phyloP scores from a whole-genome alignment of 2,113 vertebrate species.

The Ochotona princeps region DNA sequence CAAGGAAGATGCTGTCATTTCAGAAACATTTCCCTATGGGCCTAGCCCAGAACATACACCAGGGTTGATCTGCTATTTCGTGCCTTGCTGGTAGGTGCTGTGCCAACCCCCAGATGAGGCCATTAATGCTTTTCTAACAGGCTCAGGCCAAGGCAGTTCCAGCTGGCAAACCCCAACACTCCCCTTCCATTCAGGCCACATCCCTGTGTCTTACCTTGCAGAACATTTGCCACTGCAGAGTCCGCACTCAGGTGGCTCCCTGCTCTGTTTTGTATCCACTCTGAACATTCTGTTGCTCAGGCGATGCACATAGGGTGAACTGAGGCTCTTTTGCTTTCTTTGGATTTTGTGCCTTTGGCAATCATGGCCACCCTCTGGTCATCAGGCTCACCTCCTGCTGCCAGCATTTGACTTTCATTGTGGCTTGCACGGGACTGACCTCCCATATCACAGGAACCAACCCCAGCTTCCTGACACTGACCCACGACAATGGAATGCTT shows the following conservation, averaged over 20 bases:
- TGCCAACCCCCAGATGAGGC: background rate
- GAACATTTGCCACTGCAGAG: background rate
- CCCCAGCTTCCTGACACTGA: background rate
- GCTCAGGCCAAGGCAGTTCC: background rate
- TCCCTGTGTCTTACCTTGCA: background rate
- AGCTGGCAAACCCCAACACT: background rate
- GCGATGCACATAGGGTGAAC: background rate
- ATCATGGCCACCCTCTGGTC: background rate
- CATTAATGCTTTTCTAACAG: background rate
- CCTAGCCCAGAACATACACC: background rate
- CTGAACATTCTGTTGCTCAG: background rate
- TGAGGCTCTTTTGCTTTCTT: background rate
- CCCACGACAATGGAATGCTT: background rate
- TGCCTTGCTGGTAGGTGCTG: background rate
- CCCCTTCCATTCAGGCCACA: background rate
- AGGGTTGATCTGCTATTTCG: background rate
- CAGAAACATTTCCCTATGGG: background rate
- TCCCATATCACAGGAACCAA: background rate
- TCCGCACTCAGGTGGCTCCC: background rate
- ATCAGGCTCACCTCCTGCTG: background rate
- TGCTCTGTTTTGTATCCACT: background rate
- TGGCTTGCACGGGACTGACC: constrained; percentile 32
- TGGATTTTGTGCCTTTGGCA: background rate
- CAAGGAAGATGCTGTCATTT: background rate
- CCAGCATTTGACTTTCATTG: constrained; percentile 3